A percentile compares a stretch with the other conserved stretches of the same genome.
Conservation (phyloP, 2,888 invertebrate genomes). For the Sarcophaga caerulescens region DNA sequence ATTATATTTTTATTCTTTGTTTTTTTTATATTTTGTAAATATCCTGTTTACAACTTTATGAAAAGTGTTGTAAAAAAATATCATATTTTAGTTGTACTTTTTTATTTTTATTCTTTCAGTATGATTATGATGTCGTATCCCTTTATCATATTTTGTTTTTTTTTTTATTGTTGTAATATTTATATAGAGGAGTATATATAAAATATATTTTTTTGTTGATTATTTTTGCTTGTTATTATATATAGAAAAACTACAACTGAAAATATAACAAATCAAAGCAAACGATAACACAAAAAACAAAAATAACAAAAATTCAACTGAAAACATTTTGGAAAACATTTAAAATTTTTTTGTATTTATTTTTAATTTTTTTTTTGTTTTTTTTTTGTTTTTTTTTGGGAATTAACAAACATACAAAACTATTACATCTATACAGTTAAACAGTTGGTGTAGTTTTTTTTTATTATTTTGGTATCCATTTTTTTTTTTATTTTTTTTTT, state of each 20-base stretch:
- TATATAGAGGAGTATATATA: no score
- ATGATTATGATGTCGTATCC: no score
- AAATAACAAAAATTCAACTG: conserved; percentile 28
- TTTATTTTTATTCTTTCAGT: no score
- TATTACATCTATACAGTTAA: conserved; percentile 48
- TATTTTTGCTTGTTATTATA: conserved; percentile 6
- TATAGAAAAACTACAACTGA: conserved; percentile 47
- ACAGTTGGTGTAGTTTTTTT: conserved; percentile 25
- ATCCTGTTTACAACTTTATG: no score
- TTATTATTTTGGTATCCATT: conserved; percentile 53
- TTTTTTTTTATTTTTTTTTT: conserved; percentile 54
- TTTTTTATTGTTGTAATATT: background rate
- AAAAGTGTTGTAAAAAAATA: no score
- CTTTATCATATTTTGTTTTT: conserved; percentile 3
- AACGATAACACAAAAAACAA: conserved; percentile 18
- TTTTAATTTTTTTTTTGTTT: no score
- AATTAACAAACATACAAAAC: conserved; percentile 60
- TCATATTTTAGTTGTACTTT: no score
- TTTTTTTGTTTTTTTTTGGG: conserved; percentile 54
- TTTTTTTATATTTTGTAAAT: background rate
- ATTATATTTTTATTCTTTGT: background rate
- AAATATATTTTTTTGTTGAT: background rate
- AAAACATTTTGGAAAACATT: no score
- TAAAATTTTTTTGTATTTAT: conserved; percentile 72
- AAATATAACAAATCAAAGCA: conserved; percentile 29